A percentile compares a stretch with the other conserved stretches of the same genome.
Evolutionary conservation across 2,113 vertebrate species (phyloP).

Genomic region (Phylloscopus whistleri): DNA sequence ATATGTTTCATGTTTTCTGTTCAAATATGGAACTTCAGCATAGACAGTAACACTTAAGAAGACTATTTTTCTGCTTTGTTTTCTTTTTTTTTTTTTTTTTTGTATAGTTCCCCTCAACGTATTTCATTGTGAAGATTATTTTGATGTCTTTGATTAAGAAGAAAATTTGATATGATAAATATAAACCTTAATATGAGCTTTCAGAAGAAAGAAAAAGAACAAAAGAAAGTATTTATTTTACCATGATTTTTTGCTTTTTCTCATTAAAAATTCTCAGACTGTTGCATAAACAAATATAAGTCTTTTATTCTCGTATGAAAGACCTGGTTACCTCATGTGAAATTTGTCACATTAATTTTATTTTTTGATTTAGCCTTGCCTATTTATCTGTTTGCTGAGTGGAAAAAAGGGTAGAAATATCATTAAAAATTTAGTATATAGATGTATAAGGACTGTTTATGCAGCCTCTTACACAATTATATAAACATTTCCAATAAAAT

Average conservation of each 20-base stretch:
- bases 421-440: background rate
- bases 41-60: background rate
- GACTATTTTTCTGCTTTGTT: background rate
- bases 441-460: background rate
- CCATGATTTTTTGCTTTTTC: background rate
- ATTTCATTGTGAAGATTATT: background rate
- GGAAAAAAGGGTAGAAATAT: background rate
- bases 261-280: background rate
- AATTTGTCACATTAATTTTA: background rate
- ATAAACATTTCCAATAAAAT: background rate
- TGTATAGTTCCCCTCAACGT: background rate
- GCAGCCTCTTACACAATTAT: background rate
- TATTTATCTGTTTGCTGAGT: background rate
- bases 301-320: background rate
- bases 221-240: background rate
- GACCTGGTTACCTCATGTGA: background rate
- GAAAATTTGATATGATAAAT: background rate
- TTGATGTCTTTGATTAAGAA: background rate
- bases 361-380: background rate
- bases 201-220: background rate
- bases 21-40: background rate
- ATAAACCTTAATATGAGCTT: background rate
- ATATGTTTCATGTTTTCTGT: background rate
- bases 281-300: background rate
- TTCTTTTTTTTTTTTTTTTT: background rate